Conservation (phyloP, 2,113 vertebrate genomes). For the Excalfactoria chinensis region DNA sequence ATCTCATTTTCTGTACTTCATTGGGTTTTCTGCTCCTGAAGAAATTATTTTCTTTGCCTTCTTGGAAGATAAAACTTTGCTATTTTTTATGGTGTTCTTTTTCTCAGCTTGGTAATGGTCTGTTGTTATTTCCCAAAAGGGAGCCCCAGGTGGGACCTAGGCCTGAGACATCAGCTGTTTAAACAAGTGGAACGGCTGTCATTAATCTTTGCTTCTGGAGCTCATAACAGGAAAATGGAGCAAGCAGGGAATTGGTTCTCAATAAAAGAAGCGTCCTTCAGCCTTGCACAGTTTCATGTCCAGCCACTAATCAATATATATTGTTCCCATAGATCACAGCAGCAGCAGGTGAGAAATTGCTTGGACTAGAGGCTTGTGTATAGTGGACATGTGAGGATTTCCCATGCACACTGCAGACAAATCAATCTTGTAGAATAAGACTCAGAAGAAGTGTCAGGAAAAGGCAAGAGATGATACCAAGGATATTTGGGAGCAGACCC, state of each 20-base stretch:
- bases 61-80: conserved; percentile 38
- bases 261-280: conserved; percentile 68
- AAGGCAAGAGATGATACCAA: background rate
- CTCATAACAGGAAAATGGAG: conserved; percentile 69
- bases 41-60: conserved; percentile 22
- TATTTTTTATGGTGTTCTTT: conserved; percentile 6
- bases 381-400: conserved; percentile 56
- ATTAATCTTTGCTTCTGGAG: conserved; percentile 72
- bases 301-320: conserved; percentile 71
- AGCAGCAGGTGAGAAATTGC: conserved; percentile 55
- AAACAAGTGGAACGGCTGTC: conserved; percentile 60
- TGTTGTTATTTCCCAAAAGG: conserved; percentile 61
- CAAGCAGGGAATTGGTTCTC: conserved; percentile 63
- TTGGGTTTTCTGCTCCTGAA: background rate
- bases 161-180: conserved; percentile 68
- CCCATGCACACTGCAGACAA: conserved; percentile 14
- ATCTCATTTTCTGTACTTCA: background rate
- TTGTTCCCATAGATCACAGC: conserved; percentile 64
- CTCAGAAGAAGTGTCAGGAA: background rate
- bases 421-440: conserved; percentile 59
- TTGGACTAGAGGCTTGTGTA: conserved; percentile 7
- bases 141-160: conserved; percentile 60
- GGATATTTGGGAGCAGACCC: background rate
- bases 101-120: conserved; percentile 26
- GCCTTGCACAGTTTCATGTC: conserved; percentile 62